Base-by-base conservation (phyloP, 2,888 invertebrate species). In the Idaea dimidiata region DNA sequence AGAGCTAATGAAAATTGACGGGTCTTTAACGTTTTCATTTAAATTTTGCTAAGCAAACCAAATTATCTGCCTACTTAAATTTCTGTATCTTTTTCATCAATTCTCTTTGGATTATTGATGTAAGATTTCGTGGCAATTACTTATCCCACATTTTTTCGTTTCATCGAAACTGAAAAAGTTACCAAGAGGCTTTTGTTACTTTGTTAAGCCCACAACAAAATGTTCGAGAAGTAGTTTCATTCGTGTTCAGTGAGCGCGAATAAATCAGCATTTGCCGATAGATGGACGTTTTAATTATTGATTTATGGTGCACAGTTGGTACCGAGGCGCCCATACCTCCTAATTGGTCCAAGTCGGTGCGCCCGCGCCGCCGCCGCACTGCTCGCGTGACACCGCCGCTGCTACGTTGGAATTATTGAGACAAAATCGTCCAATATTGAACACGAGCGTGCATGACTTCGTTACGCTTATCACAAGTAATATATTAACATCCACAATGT, bases 221-320 rank as follows among this genome's bases (percentile, higher is more conserved):
- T 43, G 43, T 43, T 43, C 43, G 10, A 43, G 73, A 78, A 79
- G 82, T 86, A 84, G 81, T 77, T 24, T 79, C 75, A 79, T 80
- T 79, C 84, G 83, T 82, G 86, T 87, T 83, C 79, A 84, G 85
- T 80, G 84, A 83, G 83, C 74, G 83, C 72, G 71, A 84, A 91
- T 91, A 91, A 91, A 91, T 91, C 90, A 91, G 90, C 81, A 89
- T 91, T 91, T 89, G 89, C 85, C 77, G 75, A 82, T 88, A 85
- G 89, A 90, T 89, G 88, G 90, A 90, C 89, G 87, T 81, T 89
- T 88, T 89, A 90, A 90, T 91, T 91, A 91, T 89, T 91, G 92
- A 91, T 91, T 92, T 92, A 91, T 89, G 86, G 89, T 84, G 74
- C 76, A 67, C 76, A 73, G 79, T 78, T 78, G 78, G 75, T 72